A percentile compares a stretch with the other conserved stretches of the same genome.
phyloP scores from a whole-genome alignment of 1,140 invertebrate genomes.

The Magallana gigas region DNA sequence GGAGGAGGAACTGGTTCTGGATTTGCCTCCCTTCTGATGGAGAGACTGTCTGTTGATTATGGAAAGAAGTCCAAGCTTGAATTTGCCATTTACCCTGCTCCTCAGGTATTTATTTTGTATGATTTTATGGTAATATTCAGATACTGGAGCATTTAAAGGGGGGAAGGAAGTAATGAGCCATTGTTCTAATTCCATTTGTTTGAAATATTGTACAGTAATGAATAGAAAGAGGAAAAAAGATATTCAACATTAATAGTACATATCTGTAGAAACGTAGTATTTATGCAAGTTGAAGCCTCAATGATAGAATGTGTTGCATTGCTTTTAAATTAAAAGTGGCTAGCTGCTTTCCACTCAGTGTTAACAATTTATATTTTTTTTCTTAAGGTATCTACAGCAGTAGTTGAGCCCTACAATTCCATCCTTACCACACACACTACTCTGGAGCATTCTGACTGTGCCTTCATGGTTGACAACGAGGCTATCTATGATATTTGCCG shows the following conservation, averaged over 20 bases:
- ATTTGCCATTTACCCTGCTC: constrained; percentile 93
- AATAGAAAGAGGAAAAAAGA: too few relatives aligned
- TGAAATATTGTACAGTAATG: too few relatives aligned
- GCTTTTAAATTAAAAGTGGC: too few relatives aligned
- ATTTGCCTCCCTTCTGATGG: constrained; percentile 72
- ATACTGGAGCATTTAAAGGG: too few relatives aligned
- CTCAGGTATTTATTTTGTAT: constrained; percentile 80
- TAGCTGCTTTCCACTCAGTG: too few relatives aligned
- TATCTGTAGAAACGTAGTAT: too few relatives aligned
- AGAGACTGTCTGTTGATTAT: constrained; percentile 82
- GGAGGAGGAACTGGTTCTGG: constrained; percentile 89
- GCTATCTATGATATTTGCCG: constrained; percentile 92
- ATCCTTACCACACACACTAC: constrained; percentile 79
- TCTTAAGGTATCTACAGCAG: constrained; percentile 83
- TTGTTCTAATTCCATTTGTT: too few relatives aligned
- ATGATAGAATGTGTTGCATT: too few relatives aligned
- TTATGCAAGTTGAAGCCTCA: too few relatives aligned
- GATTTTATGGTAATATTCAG: too few relatives aligned
- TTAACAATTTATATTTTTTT: background rate
- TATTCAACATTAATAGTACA: too few relatives aligned
- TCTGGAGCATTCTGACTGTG: constrained; percentile 78
- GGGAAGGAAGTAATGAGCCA: too few relatives aligned
- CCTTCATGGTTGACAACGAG: constrained; percentile 89
- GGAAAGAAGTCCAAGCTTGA: constrained; percentile 92
- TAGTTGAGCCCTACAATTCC: constrained; percentile 79